These are phyloP conservation scores for Enteromius anoplus DNA, from an alignment of 2,797 vertebrate genomes.

Conservation along the genomic window DNA sequence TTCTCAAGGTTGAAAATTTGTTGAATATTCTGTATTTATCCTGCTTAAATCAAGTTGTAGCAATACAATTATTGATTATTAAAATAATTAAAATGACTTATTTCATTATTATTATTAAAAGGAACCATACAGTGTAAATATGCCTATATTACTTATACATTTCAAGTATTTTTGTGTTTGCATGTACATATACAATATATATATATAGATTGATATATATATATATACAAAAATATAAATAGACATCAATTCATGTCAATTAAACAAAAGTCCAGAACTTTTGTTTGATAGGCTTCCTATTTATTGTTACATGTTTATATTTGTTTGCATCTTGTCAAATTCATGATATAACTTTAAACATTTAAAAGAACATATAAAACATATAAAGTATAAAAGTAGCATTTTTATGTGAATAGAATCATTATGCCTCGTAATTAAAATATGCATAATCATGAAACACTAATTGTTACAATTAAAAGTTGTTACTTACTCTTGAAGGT, in stretches of 20 bases:
- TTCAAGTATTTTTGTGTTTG: background rate
- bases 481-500: slow-evolving; percentile 77
- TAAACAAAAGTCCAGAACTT: background rate
- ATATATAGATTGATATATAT: background rate
- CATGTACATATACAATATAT: background rate
- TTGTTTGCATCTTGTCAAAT: background rate
- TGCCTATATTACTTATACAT: background rate
- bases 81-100: too few species aligned
- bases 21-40: background rate
- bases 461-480: slow-evolving; percentile 8
- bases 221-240: background rate
- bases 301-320: background rate
- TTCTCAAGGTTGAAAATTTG: background rate
- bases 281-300: background rate
- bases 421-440: background rate
- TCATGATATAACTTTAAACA: background rate
- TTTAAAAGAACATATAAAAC: background rate
- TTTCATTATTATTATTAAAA: too few species aligned
- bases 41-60: background rate
- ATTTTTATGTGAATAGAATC: background rate
- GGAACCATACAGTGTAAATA: background rate
- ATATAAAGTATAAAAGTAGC: too few species aligned
- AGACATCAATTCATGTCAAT: background rate
- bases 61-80: background rate
- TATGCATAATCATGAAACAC: background rate